These are phyloP conservation scores for Gorsachius magnificus DNA, from an alignment of 2,797 vertebrate species.

Conservation along the genomic window DNA sequence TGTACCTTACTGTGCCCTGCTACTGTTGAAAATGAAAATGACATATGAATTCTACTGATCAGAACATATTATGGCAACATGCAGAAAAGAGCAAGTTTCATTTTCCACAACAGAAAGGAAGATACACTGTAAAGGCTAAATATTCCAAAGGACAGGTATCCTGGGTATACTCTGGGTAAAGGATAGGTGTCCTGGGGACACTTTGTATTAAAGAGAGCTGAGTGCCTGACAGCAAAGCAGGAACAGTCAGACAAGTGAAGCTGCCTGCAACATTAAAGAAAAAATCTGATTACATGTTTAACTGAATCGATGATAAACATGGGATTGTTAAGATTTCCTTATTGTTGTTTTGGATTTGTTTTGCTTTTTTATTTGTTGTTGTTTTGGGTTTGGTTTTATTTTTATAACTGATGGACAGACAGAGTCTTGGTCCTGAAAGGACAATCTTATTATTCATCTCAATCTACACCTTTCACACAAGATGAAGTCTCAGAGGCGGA, in stretches of 20 bases:
- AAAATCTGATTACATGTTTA: slow-evolving; percentile 10
- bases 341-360: neutral
- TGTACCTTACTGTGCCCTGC: neutral
- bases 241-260: neutral
- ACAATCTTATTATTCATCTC: slow-evolving; percentile 51
- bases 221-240: neutral
- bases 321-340: neutral
- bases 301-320: neutral
- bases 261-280: neutral
- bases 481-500: slow-evolving; percentile 34
- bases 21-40: slow-evolving; percentile 31
- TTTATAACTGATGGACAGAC: neutral
- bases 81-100: slow-evolving; percentile 11
- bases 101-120: slow-evolving; percentile 32
- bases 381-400: neutral
- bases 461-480: slow-evolving; percentile 41
- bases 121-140: slow-evolving; percentile 1
- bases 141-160: slow-evolving; percentile 37
- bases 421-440: slow-evolving; percentile 2
- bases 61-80: slow-evolving; percentile 10
- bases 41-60: slow-evolving; percentile 29
- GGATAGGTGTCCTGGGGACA: slow-evolving; percentile 10
- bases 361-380: neutral
- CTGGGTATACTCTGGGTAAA: slow-evolving; percentile 20
- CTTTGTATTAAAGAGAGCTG: neutral